Base-by-base conservation (phyloP, 2,888 invertebrate species). In the Tuberolachnus salignus region DNA sequence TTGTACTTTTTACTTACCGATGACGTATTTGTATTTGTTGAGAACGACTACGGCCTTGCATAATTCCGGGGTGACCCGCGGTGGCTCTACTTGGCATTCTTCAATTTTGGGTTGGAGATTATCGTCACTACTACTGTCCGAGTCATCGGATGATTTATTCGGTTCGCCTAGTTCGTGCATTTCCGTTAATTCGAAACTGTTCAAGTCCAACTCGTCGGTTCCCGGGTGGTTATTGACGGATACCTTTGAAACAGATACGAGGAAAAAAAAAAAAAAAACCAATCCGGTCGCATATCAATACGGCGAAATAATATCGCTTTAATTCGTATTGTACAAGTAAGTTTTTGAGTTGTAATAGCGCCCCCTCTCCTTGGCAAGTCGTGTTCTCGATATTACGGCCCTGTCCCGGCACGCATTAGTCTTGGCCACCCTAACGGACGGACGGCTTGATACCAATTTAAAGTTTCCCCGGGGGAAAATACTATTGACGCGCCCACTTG, bases 81-180 rank as follows among this genome's bases (percentile, higher is more conserved):
- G 16, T 42, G 57, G 42, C 69, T 69, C 46, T 34, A 3, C 9
- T n/a, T 49, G n/a, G 44, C 63, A 3, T 51, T 19, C 11, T n/a
- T 10, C 55, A 44, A 46, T 11, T 14, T 16, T 46, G 11, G 34
- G 49, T 0, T 46, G n/a, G 92, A 92, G 3, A 94, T 13, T 42
- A 0, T 78, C 95, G 86, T 95, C 95, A 82, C 90, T 91, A 83
- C 94, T 94, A 86, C 94, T 95, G 61, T 94, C 93, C 1, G 94
- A 94, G 86, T 95, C 95, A 86, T 95, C 95, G 14, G 94, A 94
- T 21, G 94, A 94, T 82, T 93, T 89, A 26, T 94, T 94, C 72
- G 92, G 91, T 86, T 94, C 94, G 23, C 57, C 59, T 6, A 42
- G 19, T 3, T 78, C 78, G n/a, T 78, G 69, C 1, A 69, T 21